Evolutionary conservation across 2,797 vertebrate species (phyloP).

Genomic region (Danio tinwini): DNA sequence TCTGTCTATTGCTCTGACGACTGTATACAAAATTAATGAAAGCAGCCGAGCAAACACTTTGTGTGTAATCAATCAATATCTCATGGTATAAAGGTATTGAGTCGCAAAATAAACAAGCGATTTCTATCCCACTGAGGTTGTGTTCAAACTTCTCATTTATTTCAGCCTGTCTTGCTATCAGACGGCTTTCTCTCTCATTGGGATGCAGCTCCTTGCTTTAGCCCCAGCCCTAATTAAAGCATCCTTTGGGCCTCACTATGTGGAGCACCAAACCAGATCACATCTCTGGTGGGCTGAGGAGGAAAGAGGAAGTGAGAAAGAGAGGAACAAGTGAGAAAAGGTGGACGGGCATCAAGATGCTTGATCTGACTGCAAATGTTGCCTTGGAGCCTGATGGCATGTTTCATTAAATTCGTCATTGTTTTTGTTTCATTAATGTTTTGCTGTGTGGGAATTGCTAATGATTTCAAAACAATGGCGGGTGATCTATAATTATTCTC

Average conservation of each 20-base stretch:
- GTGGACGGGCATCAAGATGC: slow-evolving; percentile 14
- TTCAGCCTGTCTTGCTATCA: slow-evolving; percentile 23
- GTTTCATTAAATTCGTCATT: slow-evolving; percentile 21
- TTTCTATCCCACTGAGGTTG: slow-evolving; percentile 21
- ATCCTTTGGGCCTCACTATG: slow-evolving; percentile 73
- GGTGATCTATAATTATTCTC: slow-evolving; percentile 17
- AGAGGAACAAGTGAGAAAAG: slow-evolving; percentile 25
- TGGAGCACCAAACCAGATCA: slow-evolving; percentile 81
- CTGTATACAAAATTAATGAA: slow-evolving; percentile 25
- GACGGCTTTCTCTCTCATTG: slow-evolving; percentile 40
- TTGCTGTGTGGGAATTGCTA: background rate
- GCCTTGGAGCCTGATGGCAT: background rate
- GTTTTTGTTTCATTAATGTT: slow-evolving; percentile 22
- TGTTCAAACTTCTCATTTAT: slow-evolving; percentile 27
- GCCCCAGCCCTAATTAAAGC: slow-evolving; percentile 63
- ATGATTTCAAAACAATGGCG: slow-evolving; percentile 11
- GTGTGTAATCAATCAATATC: slow-evolving; percentile 15
- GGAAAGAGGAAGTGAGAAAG: slow-evolving; percentile 15
- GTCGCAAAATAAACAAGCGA: slow-evolving; percentile 6
- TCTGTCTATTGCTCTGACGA: slow-evolving; percentile 36
- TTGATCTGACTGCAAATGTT: slow-evolving; percentile 33
- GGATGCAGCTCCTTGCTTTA: slow-evolving; percentile 47
- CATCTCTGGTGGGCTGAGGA: slow-evolving; percentile 70
- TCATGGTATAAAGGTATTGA: slow-evolving; percentile 28
- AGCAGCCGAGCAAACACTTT: slow-evolving; percentile 32